Conservation (phyloP, 2,797 vertebrate genomes). For the Coilia nasus region DNA sequence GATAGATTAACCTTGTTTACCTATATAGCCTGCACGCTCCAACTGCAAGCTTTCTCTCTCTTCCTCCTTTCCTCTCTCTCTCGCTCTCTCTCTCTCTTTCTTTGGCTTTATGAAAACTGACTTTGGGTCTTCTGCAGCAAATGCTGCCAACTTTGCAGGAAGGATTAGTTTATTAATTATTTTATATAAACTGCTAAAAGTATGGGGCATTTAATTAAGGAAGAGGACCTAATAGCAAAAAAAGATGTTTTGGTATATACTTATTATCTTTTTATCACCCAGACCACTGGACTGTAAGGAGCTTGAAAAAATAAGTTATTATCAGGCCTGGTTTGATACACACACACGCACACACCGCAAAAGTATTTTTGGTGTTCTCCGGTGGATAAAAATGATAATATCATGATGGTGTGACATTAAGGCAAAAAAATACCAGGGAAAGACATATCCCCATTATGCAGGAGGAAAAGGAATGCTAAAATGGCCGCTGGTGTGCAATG, state of each 20-base stretch:
- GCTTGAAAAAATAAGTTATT: constrained; percentile 1
- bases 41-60: not conserved
- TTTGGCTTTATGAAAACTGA: constrained; percentile 68
- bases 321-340: not conserved
- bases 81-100: not conserved
- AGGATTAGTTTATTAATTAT: constrained; percentile 71
- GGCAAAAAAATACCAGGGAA: not conserved
- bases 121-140: constrained; percentile 67
- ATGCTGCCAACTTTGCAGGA: constrained; percentile 69
- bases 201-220: constrained; percentile 47
- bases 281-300: constrained; percentile 25
- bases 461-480: not conserved
- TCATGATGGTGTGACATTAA: not conserved
- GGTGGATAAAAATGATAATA: not conserved
- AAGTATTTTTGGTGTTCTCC: constrained; percentile 11
- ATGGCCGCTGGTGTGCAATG: not conserved
- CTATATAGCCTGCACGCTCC: constrained; percentile 16
- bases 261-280: constrained; percentile 21
- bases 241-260: constrained; percentile 35
- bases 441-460: not conserved
- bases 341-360: constrained; percentile 29
- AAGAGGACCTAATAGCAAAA: not conserved
- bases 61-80: no score
- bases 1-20: constrained; percentile 32
- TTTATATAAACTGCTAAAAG: constrained; percentile 62